Base-by-base conservation (phyloP, 2,113 vertebrate genomes). In the Phalacrocorax pelagicus region DNA sequence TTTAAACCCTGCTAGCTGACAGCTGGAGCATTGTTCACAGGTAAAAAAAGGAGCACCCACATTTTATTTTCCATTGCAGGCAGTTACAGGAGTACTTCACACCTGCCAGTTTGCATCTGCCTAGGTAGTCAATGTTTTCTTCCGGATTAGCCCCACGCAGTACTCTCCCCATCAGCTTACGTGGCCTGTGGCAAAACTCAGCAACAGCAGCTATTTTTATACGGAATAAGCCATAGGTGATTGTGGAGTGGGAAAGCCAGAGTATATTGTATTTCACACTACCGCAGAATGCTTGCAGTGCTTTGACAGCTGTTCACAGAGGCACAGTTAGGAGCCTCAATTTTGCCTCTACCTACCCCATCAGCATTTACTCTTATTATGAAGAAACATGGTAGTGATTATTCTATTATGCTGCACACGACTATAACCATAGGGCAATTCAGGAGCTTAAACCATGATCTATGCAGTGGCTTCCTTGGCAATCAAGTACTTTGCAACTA, bases 71-170 rank as follows among this genome's bases (percentile, higher is more conserved):
- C 46, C 11, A 4, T 79, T 58, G 21, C 82, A 75, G 73, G 93
- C 90, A 85, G 61, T 82, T 88, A 81, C 66, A 90, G 78, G 57
- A 94, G 88, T 94, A 95, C 49, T 96, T 96, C 85, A 82, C 96
- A 96, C 92, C 96, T 96, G 96, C 92, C 96, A 96, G 70, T 85
- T 95, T 90, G 74, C 92, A 96, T 96, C 94, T 94, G 54, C 62
- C 49, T 34, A 73, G 67, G 70, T 62, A 58, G 13, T 80, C 47
- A 52, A 10, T n/a, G 54, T 49, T 93, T 74, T 54, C 84, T 61
- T 91, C 92, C 2, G 11, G 42, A 85, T 80, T 32, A 96, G 87
- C 62, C 87, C 88, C 74, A 73, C 17, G 8, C 57, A 40, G 34
- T 34, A 27, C 49, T 40, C 30, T 51, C 46, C 71, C 73, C 92